phyloP scores from a whole-genome alignment of 2,113 vertebrate species.

The Nibea coibor region DNA sequence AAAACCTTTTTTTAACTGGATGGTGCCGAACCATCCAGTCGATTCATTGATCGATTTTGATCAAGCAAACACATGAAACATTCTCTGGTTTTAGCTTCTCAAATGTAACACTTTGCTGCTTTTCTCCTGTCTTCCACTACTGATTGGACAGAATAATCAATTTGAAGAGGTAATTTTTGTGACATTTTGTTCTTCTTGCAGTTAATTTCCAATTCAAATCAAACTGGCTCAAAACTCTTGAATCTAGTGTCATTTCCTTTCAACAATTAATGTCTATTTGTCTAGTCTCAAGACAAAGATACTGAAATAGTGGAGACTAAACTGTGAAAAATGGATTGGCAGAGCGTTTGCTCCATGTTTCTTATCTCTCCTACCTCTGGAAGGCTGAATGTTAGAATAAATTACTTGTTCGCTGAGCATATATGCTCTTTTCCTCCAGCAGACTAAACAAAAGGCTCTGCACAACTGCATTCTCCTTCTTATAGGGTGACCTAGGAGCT shows the following conservation, averaged over 20 bases:
- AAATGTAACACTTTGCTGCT: neutral
- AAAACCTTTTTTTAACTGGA: constrained; percentile 1
- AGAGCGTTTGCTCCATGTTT: neutral
- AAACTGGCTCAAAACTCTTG: neutral
- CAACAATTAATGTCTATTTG: constrained; percentile 8
- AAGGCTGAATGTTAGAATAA: neutral
- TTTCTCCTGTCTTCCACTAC: neutral
- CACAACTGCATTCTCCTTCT: neutral
- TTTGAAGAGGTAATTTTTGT: neutral
- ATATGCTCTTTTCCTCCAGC: neutral
- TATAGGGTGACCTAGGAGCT: constrained; percentile 12
- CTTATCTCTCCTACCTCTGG: neutral
- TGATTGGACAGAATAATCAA: neutral
- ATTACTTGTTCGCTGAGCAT: constrained; percentile 11
- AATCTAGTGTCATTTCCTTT: neutral
- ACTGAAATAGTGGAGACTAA: neutral
- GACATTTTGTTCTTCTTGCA: neutral
- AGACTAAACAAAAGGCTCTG: neutral
- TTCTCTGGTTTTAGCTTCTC: neutral
- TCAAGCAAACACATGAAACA: neutral
- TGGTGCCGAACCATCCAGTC: neutral
- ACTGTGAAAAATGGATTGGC: neutral
- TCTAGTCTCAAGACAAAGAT: constrained; percentile 7
- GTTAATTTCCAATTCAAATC: constrained; percentile 6
- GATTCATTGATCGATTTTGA: neutral